Conservation (phyloP, 2,113 vertebrate species). For the Cinclus mexicanus region DNA sequence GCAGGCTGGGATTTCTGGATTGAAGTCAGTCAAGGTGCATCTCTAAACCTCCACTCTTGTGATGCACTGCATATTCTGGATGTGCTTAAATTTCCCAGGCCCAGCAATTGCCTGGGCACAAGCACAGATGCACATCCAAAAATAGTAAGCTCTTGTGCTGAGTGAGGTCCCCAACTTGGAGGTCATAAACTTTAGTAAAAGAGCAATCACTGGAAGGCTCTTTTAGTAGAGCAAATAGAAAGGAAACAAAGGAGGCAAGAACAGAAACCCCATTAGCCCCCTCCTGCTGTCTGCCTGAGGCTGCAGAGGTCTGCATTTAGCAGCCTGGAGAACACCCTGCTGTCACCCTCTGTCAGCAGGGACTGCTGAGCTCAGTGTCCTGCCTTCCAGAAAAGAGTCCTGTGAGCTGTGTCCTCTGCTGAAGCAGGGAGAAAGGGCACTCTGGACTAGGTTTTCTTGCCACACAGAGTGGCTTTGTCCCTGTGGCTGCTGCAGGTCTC, state of each 20-base stretch:
- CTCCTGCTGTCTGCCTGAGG: conserved; percentile 25
- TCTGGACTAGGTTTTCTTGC: neutral
- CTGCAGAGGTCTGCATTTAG: neutral
- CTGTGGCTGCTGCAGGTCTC: neutral
- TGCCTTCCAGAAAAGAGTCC: neutral
- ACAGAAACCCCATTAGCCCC: conserved; percentile 14
- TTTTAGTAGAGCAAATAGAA: neutral
- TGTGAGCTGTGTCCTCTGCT: neutral
- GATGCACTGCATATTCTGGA: neutral
- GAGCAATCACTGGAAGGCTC: conserved; percentile 11
- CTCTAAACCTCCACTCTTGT: neutral
- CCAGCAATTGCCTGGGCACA: neutral
- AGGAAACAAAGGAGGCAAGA: conserved; percentile 29
- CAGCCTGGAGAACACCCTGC: neutral
- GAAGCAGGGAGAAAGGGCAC: neutral
- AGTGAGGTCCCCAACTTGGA: conserved; percentile 24
- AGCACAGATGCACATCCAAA: neutral
- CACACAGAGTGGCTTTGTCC: neutral
- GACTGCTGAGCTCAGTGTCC: neutral
- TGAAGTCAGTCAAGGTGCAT: neutral
- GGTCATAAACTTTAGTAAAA: conserved; percentile 33
- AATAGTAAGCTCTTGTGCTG: neutral
- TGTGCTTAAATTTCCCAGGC: neutral
- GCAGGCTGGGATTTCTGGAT: neutral
- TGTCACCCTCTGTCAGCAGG: neutral